phyloP scores from a whole-genome alignment of 2,113 vertebrate genomes.

The Chionis minor region DNA sequence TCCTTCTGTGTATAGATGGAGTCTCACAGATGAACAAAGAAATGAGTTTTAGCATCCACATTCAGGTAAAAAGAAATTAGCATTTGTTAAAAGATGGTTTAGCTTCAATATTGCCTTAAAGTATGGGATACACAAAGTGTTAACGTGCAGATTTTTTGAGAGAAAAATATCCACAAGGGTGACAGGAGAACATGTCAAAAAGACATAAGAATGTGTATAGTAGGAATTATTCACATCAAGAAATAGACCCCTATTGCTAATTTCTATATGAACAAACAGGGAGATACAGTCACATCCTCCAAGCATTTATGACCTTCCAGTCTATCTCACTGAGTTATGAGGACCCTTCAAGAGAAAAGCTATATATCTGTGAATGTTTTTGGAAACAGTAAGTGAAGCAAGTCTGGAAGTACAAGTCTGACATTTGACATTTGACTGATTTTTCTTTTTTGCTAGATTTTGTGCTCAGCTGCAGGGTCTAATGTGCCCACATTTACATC shows the following conservation, averaged over 20 bases:
- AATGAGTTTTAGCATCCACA: not conserved
- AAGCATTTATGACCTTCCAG: not conserved
- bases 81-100: not conserved
- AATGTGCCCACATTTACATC: not conserved
- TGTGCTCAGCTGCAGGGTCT: not conserved
- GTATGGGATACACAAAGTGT: not conserved
- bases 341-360: not conserved
- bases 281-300: not conserved
- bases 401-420: not conserved
- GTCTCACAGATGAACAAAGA: not conserved
- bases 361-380: not conserved
- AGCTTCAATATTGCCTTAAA: not conserved
- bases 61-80: not conserved
- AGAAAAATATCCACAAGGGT: not conserved
- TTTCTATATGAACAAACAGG: not conserved
- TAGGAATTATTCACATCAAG: not conserved
- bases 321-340: constrained; percentile 7
- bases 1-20: not conserved
- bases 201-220: not conserved
- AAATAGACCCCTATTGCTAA: not conserved
- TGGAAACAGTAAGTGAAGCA: not conserved
- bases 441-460: not conserved
- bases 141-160: not conserved
- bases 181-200: not conserved
- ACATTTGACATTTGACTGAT: not conserved